Evolutionary conservation across 2,797 vertebrate species (phyloP).

Genomic region (Mycteria americana): DNA sequence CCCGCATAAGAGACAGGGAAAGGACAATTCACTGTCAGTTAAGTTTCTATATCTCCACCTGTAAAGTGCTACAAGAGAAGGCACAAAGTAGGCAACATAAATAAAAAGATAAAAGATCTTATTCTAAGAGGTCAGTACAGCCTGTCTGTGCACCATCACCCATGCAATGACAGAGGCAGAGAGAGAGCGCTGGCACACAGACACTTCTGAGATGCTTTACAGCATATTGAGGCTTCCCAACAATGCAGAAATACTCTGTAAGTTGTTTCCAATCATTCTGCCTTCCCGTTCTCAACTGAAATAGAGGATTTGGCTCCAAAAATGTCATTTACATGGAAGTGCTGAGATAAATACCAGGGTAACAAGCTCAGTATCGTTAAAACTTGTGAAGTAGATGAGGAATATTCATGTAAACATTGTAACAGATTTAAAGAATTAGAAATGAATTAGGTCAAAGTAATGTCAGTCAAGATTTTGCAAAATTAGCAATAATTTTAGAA

Average conservation of each 20-base stretch:
- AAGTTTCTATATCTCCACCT: neutral
- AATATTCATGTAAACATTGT: conserved; percentile 2
- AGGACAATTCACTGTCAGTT: neutral
- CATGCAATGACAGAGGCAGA: neutral
- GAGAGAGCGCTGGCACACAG: neutral
- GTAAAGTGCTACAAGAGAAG: neutral
- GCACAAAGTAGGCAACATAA: neutral
- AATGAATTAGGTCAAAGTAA: conserved; percentile 2
- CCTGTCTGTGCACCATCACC: neutral
- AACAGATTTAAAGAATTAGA: neutral
- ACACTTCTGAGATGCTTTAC: neutral
- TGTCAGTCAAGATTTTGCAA: neutral
- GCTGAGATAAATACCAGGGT: neutral
- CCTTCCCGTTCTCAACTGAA: neutral
- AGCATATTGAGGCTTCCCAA: neutral
- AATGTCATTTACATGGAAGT: neutral
- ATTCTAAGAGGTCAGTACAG: neutral
- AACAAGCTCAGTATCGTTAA: neutral
- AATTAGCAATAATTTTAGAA: neutral
- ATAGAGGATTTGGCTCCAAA: conserved; percentile 13
- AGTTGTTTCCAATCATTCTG: conserved; percentile 19
- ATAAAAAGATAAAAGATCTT: neutral
- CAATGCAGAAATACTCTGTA: neutral
- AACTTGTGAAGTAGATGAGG: neutral
- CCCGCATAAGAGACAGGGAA: neutral